Conservation (phyloP, 30 jellyfish, hydroid and myxozoan species). For the Nemopilema nomurai region DNA sequence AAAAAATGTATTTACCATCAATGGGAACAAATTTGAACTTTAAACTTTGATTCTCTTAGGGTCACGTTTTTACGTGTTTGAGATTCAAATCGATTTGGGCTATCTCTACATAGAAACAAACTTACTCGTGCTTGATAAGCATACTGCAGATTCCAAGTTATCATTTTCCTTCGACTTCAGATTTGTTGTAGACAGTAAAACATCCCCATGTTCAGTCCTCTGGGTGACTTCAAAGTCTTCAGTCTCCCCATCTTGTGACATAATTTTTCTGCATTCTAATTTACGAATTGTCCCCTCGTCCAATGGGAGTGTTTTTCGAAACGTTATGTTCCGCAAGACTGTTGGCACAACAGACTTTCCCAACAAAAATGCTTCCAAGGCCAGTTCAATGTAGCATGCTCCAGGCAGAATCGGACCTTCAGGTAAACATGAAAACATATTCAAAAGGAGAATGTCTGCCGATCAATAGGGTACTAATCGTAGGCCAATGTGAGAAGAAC, state of each 20-base stretch:
- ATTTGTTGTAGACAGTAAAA: constrained; percentile 11
- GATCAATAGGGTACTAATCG: no score
- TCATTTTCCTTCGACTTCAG: not conserved
- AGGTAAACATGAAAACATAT: not conserved
- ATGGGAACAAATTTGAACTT: no score
- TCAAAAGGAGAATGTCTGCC: not conserved
- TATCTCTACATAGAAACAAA: not conserved
- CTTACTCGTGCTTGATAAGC: not conserved
- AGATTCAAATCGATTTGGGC: not conserved
- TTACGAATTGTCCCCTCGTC: not conserved
- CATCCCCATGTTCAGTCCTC: constrained; percentile 7
- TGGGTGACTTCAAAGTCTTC: not conserved
- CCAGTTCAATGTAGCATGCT: constrained; percentile 29
- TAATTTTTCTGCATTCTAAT: not conserved
- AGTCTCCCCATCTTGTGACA: not conserved
- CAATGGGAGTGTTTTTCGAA: constrained; percentile 16
- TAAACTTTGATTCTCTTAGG: no score
- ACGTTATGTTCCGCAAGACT: not conserved
- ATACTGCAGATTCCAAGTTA: not conserved
- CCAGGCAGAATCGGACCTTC: constrained; percentile 23
- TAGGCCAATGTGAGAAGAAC: no score
- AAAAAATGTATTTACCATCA: no score
- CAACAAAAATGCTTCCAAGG: constrained; percentile 35
- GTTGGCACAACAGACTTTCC: not conserved
- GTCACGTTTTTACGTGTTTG: no score